Evolutionary conservation across 2,888 invertebrate genomes (phyloP).

Genomic region (Eupithecia centaureata): DNA sequence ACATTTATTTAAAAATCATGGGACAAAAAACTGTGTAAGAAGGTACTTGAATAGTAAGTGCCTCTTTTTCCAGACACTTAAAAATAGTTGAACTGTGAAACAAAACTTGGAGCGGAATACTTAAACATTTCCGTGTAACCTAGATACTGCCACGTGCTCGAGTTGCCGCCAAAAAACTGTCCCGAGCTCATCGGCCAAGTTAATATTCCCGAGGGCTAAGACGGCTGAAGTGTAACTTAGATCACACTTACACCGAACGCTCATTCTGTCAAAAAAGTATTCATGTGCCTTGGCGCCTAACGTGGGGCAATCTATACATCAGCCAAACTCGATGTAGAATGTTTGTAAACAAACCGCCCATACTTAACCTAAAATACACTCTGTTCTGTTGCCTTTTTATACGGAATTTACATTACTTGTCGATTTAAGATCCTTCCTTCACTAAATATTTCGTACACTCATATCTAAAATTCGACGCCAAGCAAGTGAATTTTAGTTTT

Average conservation of each 20-base stretch:
- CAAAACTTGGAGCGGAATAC: conserved; percentile 15
- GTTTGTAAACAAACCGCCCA: too few species aligned
- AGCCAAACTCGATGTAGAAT: too few species aligned
- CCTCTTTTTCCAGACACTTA: not conserved
- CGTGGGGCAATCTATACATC: too few species aligned
- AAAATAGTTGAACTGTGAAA: conserved; percentile 14
- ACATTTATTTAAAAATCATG: not conserved
- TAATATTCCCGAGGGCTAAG: conserved; percentile 41
- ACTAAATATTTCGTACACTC: too few species aligned
- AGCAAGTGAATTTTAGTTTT: too few species aligned
- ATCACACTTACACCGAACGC: conserved; percentile 26
- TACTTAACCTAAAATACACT: too few species aligned
- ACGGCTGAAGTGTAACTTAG: conserved; percentile 31
- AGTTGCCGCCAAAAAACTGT: conserved; percentile 41
- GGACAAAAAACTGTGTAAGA: conserved; percentile 1
- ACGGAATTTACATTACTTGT: too few species aligned
- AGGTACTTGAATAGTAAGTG: not conserved
- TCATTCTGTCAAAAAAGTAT: not conserved
- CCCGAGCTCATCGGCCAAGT: conserved; percentile 40
- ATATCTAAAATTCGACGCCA: too few species aligned
- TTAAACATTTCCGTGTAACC: conserved; percentile 29
- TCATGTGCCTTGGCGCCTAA: not conserved
- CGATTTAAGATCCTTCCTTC: too few species aligned
- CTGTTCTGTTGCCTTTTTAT: too few species aligned
- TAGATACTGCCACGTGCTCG: conserved; percentile 29